These are phyloP conservation scores for Pseudochaenichthys georgianus DNA, from an alignment of 2,797 vertebrate genomes.

Conservation along the genomic window DNA sequence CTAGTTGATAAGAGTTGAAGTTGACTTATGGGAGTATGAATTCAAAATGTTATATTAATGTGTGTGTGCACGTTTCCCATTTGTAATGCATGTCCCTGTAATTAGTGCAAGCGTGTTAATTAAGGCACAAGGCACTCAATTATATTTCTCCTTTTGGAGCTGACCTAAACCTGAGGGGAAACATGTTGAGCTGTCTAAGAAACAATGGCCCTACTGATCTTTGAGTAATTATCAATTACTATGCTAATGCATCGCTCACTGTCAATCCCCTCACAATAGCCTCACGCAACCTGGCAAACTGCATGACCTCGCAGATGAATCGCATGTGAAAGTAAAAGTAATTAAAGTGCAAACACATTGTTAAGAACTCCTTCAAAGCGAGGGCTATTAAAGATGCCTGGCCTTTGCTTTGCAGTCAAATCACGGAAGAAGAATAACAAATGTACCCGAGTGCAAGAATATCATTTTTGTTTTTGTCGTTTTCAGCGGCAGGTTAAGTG, in stretches of 20 bases:
- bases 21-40: slow-evolving; percentile 33
- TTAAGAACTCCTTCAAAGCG: background rate
- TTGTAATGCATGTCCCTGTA: slow-evolving; percentile 69
- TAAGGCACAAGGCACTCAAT: slow-evolving; percentile 81
- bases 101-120: slow-evolving; percentile 81
- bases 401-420: slow-evolving; percentile 18
- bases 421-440: slow-evolving; percentile 30
- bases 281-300: slow-evolving; percentile 48
- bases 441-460: slow-evolving; percentile 8
- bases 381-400: slow-evolving; percentile 1
- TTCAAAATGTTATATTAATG: slow-evolving; percentile 14
- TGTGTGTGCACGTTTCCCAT: background rate
- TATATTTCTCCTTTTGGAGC: slow-evolving; percentile 79
- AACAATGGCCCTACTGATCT: slow-evolving; percentile 82
- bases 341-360: slow-evolving; percentile 20
- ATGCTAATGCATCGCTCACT: slow-evolving; percentile 80
- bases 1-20: slow-evolving; percentile 12
- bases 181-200: slow-evolving; percentile 78
- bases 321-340: slow-evolving; percentile 44
- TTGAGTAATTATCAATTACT: slow-evolving; percentile 84
- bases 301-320: slow-evolving; percentile 43
- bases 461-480: slow-evolving; percentile 13
- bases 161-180: slow-evolving; percentile 83
- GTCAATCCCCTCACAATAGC: slow-evolving; percentile 64
- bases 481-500: slow-evolving; percentile 20